Base-by-base conservation (phyloP, 2,797 vertebrate species). In the Paratrypauchen microcephalus region DNA sequence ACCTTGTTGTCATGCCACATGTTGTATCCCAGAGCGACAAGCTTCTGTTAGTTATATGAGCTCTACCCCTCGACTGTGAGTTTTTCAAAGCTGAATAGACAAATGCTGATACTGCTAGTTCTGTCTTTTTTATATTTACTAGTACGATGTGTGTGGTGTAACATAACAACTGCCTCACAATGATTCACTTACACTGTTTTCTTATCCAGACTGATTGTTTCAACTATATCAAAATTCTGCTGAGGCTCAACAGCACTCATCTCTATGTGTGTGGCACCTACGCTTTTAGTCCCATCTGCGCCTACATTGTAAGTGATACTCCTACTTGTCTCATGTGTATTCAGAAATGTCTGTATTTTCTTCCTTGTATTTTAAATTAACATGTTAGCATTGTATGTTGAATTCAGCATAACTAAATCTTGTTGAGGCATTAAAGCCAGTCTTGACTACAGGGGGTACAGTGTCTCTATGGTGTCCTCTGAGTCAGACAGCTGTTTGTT, bases 181-280 rank as follows among this genome's bases (percentile, higher is more conserved):
- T 68, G 54, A 61, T 66, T 70, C 50, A 45, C 41, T 45, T 16
- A 45, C 12, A 47, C 58, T 79, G 18, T 77, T 54, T 76, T 85
- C 63, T 66, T 61, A 83, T 80, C 52, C 82, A 98, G 97, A 95
- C 94, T 2, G 97, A 98, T 87, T 98, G 97, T 85, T 96, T 97
- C 88, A 98, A 98, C 90, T 98, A 98, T 87, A 93, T 98, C 92
- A 97, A 98, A 92, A 95, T 97, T 82, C 94, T 98, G 65, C 93
- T 97, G 83, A 92, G 83, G 30, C 87, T 97, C 80, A 98, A 97
- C 70, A 93, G 90, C 89, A 98, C 93, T 83, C 96, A 97, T 81
- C 92, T 98, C 41, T 95, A 96, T 50, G 92, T 95, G 81, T 98
- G 97, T 0, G 97, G 97, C 67, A 98, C 96, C 0, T 95, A 95